phyloP scores from a whole-genome alignment of 1,140 invertebrate genomes.

The Protaetia brevitarsis region DNA sequence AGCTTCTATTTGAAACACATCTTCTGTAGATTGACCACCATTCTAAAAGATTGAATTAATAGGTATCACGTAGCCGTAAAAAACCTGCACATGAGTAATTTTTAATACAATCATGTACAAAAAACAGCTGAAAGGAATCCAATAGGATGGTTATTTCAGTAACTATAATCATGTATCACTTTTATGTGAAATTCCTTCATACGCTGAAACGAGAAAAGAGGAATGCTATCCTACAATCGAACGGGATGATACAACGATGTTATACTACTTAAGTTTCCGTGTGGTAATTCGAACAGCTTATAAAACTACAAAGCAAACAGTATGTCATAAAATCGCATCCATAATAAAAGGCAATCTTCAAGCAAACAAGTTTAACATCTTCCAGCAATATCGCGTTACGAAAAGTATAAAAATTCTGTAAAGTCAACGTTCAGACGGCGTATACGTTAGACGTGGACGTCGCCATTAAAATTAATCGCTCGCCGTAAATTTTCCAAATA shows the following conservation, averaged over 20 bases:
- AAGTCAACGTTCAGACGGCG: neutral
- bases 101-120: too few species aligned
- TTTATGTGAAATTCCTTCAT: too few species aligned
- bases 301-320: conserved; percentile 1
- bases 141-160: too few species aligned
- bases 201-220: too few species aligned
- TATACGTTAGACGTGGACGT: neutral
- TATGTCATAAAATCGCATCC: neutral
- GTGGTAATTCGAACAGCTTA: neutral
- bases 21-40: too few species aligned
- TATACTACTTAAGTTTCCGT: neutral
- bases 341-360: conserved; percentile 1
- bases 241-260: neutral
- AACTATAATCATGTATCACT: too few species aligned
- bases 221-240: too few species aligned
- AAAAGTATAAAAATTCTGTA: conserved; percentile 10
- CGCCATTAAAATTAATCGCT: conserved; percentile 11
- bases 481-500: conserved; percentile 13
- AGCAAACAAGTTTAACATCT: conserved; percentile 7
- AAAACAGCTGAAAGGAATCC: too few species aligned
- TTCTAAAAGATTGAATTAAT: too few species aligned
- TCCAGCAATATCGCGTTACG: neutral
- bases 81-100: too few species aligned
- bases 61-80: too few species aligned
- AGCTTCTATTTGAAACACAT: too few species aligned